Evolutionary conservation across 2,113 vertebrate genomes (phyloP), one percentile per base, ranked within the genome.

Genomic region (Cavia porcellus): DNA sequence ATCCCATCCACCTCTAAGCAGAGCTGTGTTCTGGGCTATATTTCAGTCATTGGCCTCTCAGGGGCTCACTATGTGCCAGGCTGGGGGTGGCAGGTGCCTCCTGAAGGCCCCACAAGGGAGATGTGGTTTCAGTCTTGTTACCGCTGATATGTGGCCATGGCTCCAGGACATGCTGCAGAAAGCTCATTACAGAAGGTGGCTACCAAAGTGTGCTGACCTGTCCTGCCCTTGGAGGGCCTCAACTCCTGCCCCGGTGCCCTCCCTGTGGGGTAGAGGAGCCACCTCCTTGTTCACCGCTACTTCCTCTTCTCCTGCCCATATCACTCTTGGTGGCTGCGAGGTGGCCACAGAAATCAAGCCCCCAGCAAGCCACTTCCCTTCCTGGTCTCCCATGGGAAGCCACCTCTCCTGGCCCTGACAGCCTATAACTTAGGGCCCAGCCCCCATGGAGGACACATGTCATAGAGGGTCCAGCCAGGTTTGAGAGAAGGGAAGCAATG

Each of bases 221-320:
- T 13, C 50, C 22, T 52, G 52, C 42, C 19, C 13, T 8, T 50
- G 24, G 45, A 15, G 15, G n/a, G 17, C 22, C 14, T 1, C 20
- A 17, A 42, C 52, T 32, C 61, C 4, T 64, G 13, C 84, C 50
- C 30, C 32, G 5, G 0, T 47, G 50, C 2, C 55, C 52, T 25
- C 1, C 25, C 13, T 64, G 5, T 9, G 17, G 11, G 17, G 20
- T 38, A 59, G 64, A 89, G 64, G 70, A 47, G 28, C 30, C 5
- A 35, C 25, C 66, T 84, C 86, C 32, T 12, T 3, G 3, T 24
- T 35, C 14, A 35, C 47, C 7, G 0, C 52, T 12, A 75, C 82
- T 92, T 95, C 90, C 90, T 45, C 68, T 92, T 83, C 52, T 52
- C 82, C 9, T 42, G 80, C 57, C 47, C 12, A 4, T 52, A 88